Base-by-base conservation (phyloP, 2,888 invertebrate species). In the Danaus chrysippus region DNA sequence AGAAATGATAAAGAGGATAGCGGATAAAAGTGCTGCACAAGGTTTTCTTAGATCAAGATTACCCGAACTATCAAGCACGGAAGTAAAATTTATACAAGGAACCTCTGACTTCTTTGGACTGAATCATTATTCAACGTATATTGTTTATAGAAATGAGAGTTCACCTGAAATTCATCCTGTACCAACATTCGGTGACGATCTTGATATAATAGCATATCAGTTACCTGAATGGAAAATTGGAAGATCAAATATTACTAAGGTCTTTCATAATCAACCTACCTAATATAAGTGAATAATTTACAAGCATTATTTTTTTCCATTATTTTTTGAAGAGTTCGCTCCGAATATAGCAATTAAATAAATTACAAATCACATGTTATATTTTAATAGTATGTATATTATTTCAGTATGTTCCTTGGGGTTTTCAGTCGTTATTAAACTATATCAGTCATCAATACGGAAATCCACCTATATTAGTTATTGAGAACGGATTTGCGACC, bases 91-190 rank as follows among this genome's bases (percentile, higher is more conserved):
- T 54, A 68, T 84, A 2, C 75, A 72, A 58, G 84, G 82, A 41
- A 72, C 77, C 11, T 72, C 79, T 0, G 84, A 84, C 63, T 79
- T 78, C 67, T 76, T 80, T 12, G 80, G 94, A 3, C 76, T 95
- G 5, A 95, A 95, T 73, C 92, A 93, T 66, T 96, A 95, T 75
- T 91, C 93, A 0, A 79, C 92, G 1, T 77, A 1, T 0, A 23
- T 68, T 0, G 70, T 75, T 10, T 77, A 76, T 42, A 74, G 75
- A 67, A 76, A 77, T 42, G 73, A 73, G 41, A 72, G 73, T 12
- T 68, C 73, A 0, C 58, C 63, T 54, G 70, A 70, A 10, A 66
- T 58, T 10, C 58, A 71, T 42, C 53, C 61, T 0, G 56, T 67
- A n/a, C 78, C 78, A 3, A 78, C 78, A 11, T 69, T 69, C 17